These are phyloP conservation scores for Larimichthys polyactis DNA, from an alignment of 2,113 vertebrate genomes.

Conservation along the genomic window DNA sequence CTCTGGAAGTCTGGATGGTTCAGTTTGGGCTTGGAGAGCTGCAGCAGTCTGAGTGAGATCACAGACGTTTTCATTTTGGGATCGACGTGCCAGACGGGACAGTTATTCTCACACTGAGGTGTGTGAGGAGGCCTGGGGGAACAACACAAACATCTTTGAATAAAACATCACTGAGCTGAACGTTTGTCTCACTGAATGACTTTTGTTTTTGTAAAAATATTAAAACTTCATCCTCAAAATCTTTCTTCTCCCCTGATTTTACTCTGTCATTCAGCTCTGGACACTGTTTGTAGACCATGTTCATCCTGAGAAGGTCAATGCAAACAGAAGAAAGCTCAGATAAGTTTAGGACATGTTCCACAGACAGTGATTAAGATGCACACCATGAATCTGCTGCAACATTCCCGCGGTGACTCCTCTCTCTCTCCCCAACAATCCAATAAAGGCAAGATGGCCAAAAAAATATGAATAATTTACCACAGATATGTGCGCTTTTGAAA, in stretches of 20 bases:
- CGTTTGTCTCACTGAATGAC: not conserved
- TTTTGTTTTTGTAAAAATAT: not conserved
- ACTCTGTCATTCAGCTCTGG: not conserved
- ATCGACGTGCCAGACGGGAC: slow-evolving; percentile 71
- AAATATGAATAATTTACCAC: too few relatives aligned
- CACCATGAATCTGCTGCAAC: not conserved
- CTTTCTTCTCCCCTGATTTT: not conserved
- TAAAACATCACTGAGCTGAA: not conserved
- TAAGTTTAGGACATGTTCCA: not conserved
- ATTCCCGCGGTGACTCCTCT: not conserved
- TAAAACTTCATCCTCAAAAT: not conserved
- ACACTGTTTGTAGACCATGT: not conserved
- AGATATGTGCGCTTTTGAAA: too few relatives aligned
- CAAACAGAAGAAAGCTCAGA: not conserved
- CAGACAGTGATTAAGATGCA: not conserved
- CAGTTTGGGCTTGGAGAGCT: slow-evolving; percentile 75
- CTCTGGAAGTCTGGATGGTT: slow-evolving; percentile 66
- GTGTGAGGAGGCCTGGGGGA: slow-evolving; percentile 67
- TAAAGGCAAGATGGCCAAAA: not conserved
- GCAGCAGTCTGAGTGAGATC: slow-evolving; percentile 70
- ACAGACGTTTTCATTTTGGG: slow-evolving; percentile 11
- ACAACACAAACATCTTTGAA: not conserved
- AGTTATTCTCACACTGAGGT: slow-evolving; percentile 57
- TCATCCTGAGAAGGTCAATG: not conserved
- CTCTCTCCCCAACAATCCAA: not conserved